Conservation (phyloP, 2,888 invertebrate species). For the Hyles lineata region DNA sequence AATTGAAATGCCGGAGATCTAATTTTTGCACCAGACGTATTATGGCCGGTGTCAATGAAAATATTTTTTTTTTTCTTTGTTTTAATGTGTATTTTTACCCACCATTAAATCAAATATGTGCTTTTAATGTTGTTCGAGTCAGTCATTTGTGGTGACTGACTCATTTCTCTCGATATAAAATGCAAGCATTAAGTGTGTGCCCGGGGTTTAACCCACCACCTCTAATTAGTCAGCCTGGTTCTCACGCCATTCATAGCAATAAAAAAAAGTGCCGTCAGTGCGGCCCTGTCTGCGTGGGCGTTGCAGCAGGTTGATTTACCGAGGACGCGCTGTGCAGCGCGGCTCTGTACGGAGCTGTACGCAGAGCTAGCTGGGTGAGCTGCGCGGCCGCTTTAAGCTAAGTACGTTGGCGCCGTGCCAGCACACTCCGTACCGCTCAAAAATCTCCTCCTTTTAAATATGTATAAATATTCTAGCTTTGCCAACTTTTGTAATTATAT, state of each 20-base stretch:
- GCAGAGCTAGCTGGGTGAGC: neutral
- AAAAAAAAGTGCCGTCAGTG: neutral
- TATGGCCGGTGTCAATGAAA: too few species aligned
- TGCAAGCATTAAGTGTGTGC: too few species aligned
- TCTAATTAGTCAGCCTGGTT: too few species aligned
- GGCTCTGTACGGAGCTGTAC: neutral
- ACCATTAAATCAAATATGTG: too few species aligned
- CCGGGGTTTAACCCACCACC: too few species aligned
- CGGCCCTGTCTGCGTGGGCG: neutral
- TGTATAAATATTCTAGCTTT: constrained; percentile 12
- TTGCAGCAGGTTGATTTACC: neutral
- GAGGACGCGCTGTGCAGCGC: neutral
- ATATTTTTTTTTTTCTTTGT: too few species aligned
- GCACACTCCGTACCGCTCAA: constrained; percentile 1
- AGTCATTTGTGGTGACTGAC: too few species aligned
- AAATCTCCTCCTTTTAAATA: constrained; percentile 15
- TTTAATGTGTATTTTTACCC: too few species aligned
- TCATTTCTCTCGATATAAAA: too few species aligned
- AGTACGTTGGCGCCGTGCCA: constrained; percentile 23
- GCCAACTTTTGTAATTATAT: constrained; percentile 16
- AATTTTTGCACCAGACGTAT: too few species aligned
- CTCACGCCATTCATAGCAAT: too few species aligned
- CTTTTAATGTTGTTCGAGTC: too few species aligned
- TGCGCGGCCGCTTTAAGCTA: constrained; percentile 4
- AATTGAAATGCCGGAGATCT: neutral